phyloP scores from a whole-genome alignment of 1,140 invertebrate genomes.

The Cataglyphis hispanica region DNA sequence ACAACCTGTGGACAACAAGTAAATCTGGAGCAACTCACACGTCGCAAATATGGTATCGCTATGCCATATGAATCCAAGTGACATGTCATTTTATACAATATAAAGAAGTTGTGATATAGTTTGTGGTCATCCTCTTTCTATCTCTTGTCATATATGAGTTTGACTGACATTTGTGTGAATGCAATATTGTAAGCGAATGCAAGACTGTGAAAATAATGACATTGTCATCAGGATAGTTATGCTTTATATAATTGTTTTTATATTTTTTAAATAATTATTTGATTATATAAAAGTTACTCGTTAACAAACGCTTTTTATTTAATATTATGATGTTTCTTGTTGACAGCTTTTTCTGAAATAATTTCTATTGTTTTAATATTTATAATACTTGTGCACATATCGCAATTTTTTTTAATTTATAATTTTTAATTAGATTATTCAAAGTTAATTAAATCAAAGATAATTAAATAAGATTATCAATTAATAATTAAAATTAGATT shows the following conservation, averaged over 20 bases:
- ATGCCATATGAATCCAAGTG: conserved; percentile 28
- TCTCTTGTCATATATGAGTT: conserved; percentile 12
- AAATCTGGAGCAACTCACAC: conserved; percentile 42
- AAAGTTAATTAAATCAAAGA: too few species aligned
- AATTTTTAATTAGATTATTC: background rate
- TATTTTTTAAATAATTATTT: background rate
- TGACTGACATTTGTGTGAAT: conserved; percentile 40
- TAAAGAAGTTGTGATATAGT: conserved; percentile 37
- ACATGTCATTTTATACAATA: conserved; percentile 41
- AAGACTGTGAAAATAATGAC: background rate
- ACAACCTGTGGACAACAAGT: background rate
- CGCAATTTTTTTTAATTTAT: background rate
- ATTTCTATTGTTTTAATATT: background rate
- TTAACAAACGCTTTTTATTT: background rate
- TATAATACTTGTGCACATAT: background rate
- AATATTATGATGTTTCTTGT: background rate
- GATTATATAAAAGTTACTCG: background rate
- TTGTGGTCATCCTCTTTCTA: background rate
- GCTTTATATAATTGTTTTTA: background rate
- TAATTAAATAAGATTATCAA: too few species aligned
- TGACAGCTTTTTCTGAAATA: background rate
- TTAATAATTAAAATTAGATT: background rate
- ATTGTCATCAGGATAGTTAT: background rate
- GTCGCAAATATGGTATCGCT: conserved; percentile 28
- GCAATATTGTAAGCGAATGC: background rate